A percentile compares a stretch with the other conserved stretches of the same genome.
phyloP scores from a whole-genome alignment of 2,113 vertebrate species.

The Cynoglossus semilaevis region DNA sequence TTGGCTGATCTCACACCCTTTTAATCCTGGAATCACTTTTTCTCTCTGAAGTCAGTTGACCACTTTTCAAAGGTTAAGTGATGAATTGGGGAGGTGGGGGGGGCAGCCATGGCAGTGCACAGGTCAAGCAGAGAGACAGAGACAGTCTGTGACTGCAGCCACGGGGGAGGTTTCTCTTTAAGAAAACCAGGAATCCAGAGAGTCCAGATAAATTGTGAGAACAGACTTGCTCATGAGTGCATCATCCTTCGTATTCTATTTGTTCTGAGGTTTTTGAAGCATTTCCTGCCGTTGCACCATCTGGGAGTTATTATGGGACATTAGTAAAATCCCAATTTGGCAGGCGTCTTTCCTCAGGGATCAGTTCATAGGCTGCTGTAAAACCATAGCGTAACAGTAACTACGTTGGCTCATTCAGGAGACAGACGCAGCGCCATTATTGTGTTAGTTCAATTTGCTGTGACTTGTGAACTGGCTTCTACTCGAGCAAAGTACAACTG shows the following conservation, averaged over 20 bases:
- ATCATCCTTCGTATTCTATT: slow-evolving; percentile 70
- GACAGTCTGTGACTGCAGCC: slow-evolving; percentile 30
- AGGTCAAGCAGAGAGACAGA: slow-evolving; percentile 21
- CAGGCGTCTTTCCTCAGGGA: slow-evolving; percentile 72
- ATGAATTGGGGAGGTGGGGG: slow-evolving; percentile 29
- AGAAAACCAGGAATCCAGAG: slow-evolving; percentile 52
- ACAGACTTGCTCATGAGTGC: slow-evolving; percentile 67
- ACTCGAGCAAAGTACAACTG: slow-evolving; percentile 8
- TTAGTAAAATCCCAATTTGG: slow-evolving; percentile 74
- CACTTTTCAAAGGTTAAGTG: slow-evolving; percentile 60
- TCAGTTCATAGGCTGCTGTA: slow-evolving; percentile 70
- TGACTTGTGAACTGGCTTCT: slow-evolving; percentile 40
- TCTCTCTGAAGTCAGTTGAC: slow-evolving; percentile 39
- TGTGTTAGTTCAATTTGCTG: slow-evolving; percentile 47
- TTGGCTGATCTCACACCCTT: slow-evolving; percentile 50
- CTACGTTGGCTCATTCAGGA: slow-evolving; percentile 59
- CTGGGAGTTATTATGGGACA: slow-evolving; percentile 78
- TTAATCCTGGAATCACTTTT: slow-evolving; percentile 38
- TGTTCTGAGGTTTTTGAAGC: slow-evolving; percentile 75
- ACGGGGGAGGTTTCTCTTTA: slow-evolving; percentile 38
- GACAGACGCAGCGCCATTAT: slow-evolving; percentile 38
- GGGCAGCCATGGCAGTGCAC: neutral
- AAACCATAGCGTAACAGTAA: slow-evolving; percentile 76
- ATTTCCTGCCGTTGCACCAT: slow-evolving; percentile 74
- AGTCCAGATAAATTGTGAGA: slow-evolving; percentile 47